These are phyloP conservation scores for Diaphora mendica DNA, from an alignment of 2,888 invertebrate genomes.

Conservation along the genomic window DNA sequence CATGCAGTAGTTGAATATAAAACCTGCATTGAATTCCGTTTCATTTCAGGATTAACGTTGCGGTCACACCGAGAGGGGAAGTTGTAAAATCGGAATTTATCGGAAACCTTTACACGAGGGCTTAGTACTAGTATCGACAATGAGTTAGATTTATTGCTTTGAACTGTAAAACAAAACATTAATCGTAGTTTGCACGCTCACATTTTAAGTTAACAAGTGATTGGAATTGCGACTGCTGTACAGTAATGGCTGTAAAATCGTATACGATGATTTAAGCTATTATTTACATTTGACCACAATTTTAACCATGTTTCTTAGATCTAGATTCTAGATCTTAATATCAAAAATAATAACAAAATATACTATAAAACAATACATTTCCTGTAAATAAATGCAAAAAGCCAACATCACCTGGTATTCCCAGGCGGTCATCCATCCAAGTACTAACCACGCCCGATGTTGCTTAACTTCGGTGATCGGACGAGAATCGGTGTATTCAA, in stretches of 20 bases:
- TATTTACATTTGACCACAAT: too few species aligned
- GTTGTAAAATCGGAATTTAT: slow-evolving; percentile 7
- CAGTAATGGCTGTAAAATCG: background rate
- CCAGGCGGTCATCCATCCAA: too few species aligned
- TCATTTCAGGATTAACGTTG: slow-evolving; percentile 39
- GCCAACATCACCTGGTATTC: too few species aligned
- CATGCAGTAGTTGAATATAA: slow-evolving; percentile 26
- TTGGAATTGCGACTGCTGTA: background rate
- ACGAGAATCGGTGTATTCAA: too few species aligned
- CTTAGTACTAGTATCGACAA: slow-evolving; percentile 2
- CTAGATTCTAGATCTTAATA: too few species aligned
- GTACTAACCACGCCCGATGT: too few species aligned
- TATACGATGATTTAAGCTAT: background rate
- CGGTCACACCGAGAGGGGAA: slow-evolving; percentile 27
- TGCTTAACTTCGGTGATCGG: too few species aligned
- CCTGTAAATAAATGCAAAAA: too few species aligned
- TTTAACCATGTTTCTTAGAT: too few species aligned
- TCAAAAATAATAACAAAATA: too few species aligned
- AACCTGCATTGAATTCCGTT: slow-evolving; percentile 38
- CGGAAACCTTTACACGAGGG: background rate
- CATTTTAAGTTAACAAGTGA: background rate
- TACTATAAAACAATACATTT: too few species aligned
- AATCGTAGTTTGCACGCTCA: background rate
- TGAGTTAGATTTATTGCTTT: slow-evolving; percentile 7
- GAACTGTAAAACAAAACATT: background rate